Evolutionary conservation across 2,113 vertebrate species (phyloP).

Genomic region (Sclerurus mexicanus): DNA sequence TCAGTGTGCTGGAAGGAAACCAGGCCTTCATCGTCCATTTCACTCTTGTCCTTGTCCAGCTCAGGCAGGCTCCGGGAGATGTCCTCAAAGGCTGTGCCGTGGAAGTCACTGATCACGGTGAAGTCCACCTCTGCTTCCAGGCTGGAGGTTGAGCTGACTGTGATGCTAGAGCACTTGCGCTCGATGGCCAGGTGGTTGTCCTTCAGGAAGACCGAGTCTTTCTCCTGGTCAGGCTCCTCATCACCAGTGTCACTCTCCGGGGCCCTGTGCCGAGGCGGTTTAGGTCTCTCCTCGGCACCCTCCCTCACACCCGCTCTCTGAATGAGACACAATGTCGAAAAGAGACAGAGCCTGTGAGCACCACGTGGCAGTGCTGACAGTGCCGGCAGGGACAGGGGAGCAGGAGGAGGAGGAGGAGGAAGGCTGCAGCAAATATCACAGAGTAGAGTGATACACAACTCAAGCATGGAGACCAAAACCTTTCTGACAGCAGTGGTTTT

Average conservation of each 20-base stretch:
- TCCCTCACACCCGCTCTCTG: slow-evolving; percentile 81
- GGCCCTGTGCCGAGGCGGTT: slow-evolving; percentile 73
- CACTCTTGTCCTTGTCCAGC: slow-evolving; percentile 84
- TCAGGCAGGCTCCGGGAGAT: slow-evolving; percentile 85
- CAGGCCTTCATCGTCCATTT: slow-evolving; percentile 67
- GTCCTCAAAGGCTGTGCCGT: slow-evolving; percentile 83
- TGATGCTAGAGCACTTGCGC: slow-evolving; percentile 96
- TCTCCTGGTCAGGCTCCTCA: slow-evolving; percentile 89
- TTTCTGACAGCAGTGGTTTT: slow-evolving; percentile 39
- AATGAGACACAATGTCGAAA: slow-evolving; percentile 67
- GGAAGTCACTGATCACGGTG: slow-evolving; percentile 89
- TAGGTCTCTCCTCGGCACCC: slow-evolving; percentile 77
- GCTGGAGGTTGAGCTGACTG: slow-evolving; percentile 94
- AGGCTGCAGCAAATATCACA: slow-evolving; percentile 32
- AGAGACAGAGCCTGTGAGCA: slow-evolving; percentile 43
- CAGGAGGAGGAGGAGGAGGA: not conserved
- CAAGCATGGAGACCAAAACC: slow-evolving; percentile 61
- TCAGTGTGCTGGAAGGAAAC: slow-evolving; percentile 66
- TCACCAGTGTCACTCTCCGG: slow-evolving; percentile 78
- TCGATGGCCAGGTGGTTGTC: slow-evolving; percentile 91
- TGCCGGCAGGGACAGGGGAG: not conserved
- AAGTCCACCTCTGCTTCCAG: slow-evolving; percentile 95
- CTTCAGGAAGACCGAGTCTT: slow-evolving; percentile 83
- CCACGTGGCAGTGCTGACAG: not conserved
- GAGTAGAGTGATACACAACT: slow-evolving; percentile 66